Evolutionary conservation across 2,888 invertebrate genomes (phyloP), one percentile per base, ranked within the genome.

Genomic region (Deilephila elpenor): DNA sequence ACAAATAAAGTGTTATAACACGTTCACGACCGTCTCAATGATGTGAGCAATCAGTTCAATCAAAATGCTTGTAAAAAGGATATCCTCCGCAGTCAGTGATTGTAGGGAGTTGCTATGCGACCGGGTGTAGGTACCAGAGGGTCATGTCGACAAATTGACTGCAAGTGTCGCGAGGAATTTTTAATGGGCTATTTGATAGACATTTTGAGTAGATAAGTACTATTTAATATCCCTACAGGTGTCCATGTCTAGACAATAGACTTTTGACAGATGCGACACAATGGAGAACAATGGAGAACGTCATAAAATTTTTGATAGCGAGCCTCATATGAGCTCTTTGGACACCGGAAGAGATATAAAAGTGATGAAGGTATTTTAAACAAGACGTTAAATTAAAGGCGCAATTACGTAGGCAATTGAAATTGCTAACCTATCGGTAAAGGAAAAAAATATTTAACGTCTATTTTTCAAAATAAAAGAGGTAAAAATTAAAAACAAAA

Each of bases 61-160:
- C 86, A 85, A 80, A 86, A 87, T 76, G 83, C 83, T 85, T 83
- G 83, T 90, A 88, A 91, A 87, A 82, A 89, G 91, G 91, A 91
- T 89, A 86, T 91, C 90, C 89, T 86, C 76, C 71, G 74, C 75
- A 78, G 78, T 29, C 78, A 73, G 76, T 73, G 75, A 73, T 67
- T 74, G 62, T 78, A 82, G 89, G 89, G 89, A 83, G 89, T 89
- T 88, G 88, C 87, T 82, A 86, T 79, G 88, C 75, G 79, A 81
- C 79, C 73, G 75, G 74, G 75, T 72, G 72, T 75, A 70, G 25
- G n/a, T 53, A 29, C 70, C n/a, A 17, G 29, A 70, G 53, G 53
- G 70, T 29, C 25, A 70, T 56, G 56, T 56, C n/a, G 34, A 62
- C 44, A 17, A 20, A 67, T 51, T n/a, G 51, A 25, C 67, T 67